Base-by-base conservation (phyloP, 1,140 invertebrate genomes). In the Pseudomyrmex gracilis region DNA sequence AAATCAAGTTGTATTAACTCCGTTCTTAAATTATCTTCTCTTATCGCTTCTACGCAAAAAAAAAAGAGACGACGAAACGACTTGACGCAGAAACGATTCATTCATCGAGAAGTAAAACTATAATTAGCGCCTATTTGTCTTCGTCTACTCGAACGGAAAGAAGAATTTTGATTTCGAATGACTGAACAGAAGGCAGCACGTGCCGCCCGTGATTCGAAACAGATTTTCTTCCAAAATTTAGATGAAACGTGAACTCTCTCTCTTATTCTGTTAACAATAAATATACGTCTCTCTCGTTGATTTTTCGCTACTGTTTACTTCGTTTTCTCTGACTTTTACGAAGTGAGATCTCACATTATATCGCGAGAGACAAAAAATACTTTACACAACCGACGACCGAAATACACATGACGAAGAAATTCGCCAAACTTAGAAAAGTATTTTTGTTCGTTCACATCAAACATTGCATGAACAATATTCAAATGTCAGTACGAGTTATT, bases 51-150 rank as follows among this genome's bases (percentile, higher is more conserved):
- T 60, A 15, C 49, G 66, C 2, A 20, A 45, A 66, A 7, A 34
- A 49, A 78, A 22, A 70, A 22, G 17, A 12, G 17, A 12, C 64
- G 43, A 70, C 8, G 34, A 49, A n/a, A n/a, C 67, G 55, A 34
- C 34, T 34, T 34, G 34, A 34, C 34, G 34, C 7, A 34, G 34
- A 34, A 34, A 7, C 34, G 34, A 34, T 34, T 58, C 51, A 47
- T 70, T 43, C 24, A 60, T 80, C 53, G 4, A 24, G 53, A 20
- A 60, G 53, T 15, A 34, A 20, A 55, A 71, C 70, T 80, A 58
- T 47, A 80, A 70, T 80, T 70, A 58, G 43, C 17, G 20, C 34
- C 43, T 34, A 66, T 80, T 80, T 80, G 53, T 80, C 76, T 80
- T 71, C 43, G 57, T 80, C 43, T 80, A 60, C 43, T 58, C 15